Conservation (phyloP, 2,888 invertebrate genomes). For the Ophion costatus region DNA sequence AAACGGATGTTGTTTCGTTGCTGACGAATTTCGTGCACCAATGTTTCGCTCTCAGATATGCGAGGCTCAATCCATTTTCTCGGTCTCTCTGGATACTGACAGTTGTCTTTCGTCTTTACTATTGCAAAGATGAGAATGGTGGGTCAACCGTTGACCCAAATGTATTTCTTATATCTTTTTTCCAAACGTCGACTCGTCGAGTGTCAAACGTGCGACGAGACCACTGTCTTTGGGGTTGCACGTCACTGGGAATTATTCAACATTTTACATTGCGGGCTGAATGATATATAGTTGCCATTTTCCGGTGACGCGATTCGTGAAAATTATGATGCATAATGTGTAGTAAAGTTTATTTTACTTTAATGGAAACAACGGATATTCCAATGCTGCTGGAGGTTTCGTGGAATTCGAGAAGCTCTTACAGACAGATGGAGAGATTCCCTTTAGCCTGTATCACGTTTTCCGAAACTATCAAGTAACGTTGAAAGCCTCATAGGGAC, state of each 20-base stretch:
- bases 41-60: neutral
- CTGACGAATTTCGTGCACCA: slow-evolving; percentile 14
- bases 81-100: slow-evolving; percentile 4
- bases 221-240: neutral
- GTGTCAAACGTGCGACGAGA: no score
- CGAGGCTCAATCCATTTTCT: slow-evolving; percentile 13
- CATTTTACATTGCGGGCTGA: no score
- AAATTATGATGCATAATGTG: neutral
- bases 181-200: neutral
- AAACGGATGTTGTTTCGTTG: slow-evolving; percentile 1
- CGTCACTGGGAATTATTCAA: neutral
- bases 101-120: slow-evolving; percentile 15
- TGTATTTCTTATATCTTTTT: neutral
- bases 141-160: neutral
- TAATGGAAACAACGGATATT: slow-evolving; percentile 47
- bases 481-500: slow-evolving; percentile 28
- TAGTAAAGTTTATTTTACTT: neutral
- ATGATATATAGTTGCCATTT: neutral
- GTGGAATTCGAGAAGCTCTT: slow-evolving; percentile 36
- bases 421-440: slow-evolving; percentile 30
- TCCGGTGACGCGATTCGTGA: neutral
- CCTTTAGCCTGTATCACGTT: slow-evolving; percentile 6
- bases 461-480: slow-evolving; percentile 54
- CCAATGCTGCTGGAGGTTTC: slow-evolving; percentile 42
- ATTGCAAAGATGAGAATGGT: slow-evolving; percentile 16